Evolutionary conservation across 37 sponge, comb jelly and placozoan genomes (phyloP), one percentile per base, ranked within the genome.

Genomic region (Lycopodina hypogea): DNA sequence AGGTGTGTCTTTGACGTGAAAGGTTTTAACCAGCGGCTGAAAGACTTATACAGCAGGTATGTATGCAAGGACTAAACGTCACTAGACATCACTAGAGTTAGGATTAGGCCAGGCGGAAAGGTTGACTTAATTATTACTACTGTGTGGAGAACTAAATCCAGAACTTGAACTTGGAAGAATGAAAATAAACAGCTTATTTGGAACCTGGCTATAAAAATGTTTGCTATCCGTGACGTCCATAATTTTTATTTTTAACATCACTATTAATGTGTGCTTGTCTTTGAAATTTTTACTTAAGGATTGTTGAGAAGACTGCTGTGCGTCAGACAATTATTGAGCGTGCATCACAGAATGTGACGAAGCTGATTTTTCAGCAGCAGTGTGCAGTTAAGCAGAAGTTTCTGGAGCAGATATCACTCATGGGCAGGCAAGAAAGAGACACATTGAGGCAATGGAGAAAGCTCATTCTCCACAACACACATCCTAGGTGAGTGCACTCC

Each of bases 401-500:
- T 32, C 63, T 92, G 40, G 85, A 84, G 22, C 71, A 72, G 64
- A 85, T 92, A 6, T 56, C 59, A 0, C 29, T 22, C 9, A 82
- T 81, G 0, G 55, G 71, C 29, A 57, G 29, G 41, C 35, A 55
- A 8, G 88, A 84, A 73, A 80, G 59, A 38, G 81, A 84, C 60
- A 61, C 62, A 3, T 65, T 92, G 17, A 48, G 77, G 18, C 68
- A 64, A 22, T 92, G 93, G 93, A 87, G 89, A 70, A 81, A 60
- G 51, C 52, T 88, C 51, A 81, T 87, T 15, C 32, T 74, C 36
- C 64, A 76, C 39, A 92, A 81, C 74, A 88, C 93, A 23, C 84
- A 88, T 69, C 81, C 81, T 0, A 65, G 91, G 91, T 90, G 18
- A 34, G 61, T 56, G 9, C 18, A 4, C 11, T 26, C 61, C 6